These are phyloP conservation scores for Butorides virescens DNA, from an alignment of 2,113 vertebrate species.

Conservation along the genomic window DNA sequence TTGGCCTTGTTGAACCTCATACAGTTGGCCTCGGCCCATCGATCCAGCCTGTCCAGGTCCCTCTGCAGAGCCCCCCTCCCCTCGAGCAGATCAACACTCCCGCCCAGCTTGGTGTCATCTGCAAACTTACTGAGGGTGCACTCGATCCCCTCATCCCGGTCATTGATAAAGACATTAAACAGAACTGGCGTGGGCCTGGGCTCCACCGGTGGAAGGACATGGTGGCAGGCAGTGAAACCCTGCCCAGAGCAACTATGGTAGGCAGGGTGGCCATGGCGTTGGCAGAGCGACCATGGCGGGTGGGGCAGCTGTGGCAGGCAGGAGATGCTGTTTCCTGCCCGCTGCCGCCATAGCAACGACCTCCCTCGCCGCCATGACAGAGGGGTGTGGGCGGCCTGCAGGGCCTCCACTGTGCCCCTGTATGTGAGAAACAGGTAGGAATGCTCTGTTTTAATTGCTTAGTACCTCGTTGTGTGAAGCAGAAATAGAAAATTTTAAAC, in stretches of 20 bases:
- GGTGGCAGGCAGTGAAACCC: accelerated
- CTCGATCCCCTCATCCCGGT: no score
- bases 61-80: no score
- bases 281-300: background rate
- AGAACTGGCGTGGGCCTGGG: no score
- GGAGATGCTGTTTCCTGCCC: accelerated
- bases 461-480: background rate
- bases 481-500: background rate
- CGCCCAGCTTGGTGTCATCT: no score
- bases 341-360: background rate
- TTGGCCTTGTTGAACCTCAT: no score
- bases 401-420: background rate
- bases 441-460: background rate
- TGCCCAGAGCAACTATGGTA: accelerated
- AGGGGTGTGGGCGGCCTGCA: background rate
- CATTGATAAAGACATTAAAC: no score
- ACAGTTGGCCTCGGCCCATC: no score
- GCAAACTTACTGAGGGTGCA: no score
- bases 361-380: background rate
- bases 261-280: background rate
- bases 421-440: background rate
- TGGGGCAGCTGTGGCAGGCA: background rate
- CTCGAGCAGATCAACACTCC: no score
- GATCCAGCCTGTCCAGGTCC: no score
- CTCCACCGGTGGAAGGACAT: accelerated